phyloP scores from a whole-genome alignment of 2,113 vertebrate species.

The Jaculus jaculus region DNA sequence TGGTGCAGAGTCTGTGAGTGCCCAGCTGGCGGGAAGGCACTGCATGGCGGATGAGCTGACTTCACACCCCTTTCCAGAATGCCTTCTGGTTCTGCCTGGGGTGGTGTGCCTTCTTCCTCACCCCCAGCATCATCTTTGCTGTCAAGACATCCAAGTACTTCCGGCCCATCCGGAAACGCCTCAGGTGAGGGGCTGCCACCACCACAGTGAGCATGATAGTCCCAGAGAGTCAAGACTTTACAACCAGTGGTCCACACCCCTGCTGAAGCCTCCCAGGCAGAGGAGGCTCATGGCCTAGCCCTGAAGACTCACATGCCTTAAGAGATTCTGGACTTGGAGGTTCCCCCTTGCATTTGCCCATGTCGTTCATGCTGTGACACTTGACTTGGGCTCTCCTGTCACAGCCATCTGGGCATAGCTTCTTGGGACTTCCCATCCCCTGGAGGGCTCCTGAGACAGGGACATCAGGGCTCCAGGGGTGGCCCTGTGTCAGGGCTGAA shows the following conservation, averaged over 20 bases:
- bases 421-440: neutral
- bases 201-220: neutral
- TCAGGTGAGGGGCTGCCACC: conserved; percentile 80
- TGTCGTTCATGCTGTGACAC: neutral
- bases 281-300: neutral
- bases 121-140: conserved; percentile 93
- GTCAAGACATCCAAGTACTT: conserved; percentile 93
- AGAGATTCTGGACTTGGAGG: neutral
- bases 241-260: accelerated
- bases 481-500: neutral
- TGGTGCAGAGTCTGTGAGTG: no score
- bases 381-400: no score
- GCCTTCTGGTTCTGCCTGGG: conserved; percentile 97
- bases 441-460: neutral
- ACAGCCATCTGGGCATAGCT: accelerated
- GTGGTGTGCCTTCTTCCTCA: conserved; percentile 91
- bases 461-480: neutral
- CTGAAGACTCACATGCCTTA: neutral
- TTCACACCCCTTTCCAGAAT: conserved; percentile 84
- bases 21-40: neutral
- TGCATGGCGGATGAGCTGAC: neutral
- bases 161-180: conserved; percentile 85
- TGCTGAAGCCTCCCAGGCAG: neutral
- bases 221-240: neutral
- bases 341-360: neutral